A percentile compares a stretch with the other conserved stretches of the same genome.
Evolutionary conservation across 2,797 vertebrate species (phyloP).

Genomic region (Lepidocolaptes lacrymiger): DNA sequence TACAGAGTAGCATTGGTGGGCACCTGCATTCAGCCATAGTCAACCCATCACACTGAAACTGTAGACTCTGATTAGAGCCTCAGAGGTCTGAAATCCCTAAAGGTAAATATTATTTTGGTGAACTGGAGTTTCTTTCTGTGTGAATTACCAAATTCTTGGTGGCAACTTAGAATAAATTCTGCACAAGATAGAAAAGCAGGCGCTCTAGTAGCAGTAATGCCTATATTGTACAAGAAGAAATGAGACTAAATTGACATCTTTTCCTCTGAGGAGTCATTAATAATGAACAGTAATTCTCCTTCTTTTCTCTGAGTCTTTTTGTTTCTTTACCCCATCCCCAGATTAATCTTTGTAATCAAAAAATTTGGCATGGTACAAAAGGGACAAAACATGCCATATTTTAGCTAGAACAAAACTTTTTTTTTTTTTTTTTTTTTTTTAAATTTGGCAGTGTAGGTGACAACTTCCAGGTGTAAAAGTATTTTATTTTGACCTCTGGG

Average conservation of each 20-base stretch:
- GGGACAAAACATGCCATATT: not conserved
- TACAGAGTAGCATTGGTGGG: accelerated
- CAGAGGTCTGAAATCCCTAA: not conserved
- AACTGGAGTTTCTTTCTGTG: not conserved
- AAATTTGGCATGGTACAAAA: not conserved
- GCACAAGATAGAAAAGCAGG: not conserved
- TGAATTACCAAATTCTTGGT: not conserved
- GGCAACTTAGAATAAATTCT: not conserved
- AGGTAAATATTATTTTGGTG: not conserved
- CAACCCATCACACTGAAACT: not conserved
- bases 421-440: too few relatives aligned
- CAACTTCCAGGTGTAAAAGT: not conserved
- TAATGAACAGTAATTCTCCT: not conserved
- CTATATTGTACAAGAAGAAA: not conserved
- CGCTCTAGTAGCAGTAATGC: not conserved
- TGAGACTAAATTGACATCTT: not conserved
- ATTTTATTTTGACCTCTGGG: not conserved
- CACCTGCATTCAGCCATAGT: accelerated
- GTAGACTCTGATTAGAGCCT: not conserved
- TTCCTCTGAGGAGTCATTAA: not conserved
- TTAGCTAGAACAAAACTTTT: too few relatives aligned
- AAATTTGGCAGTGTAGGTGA: not conserved
- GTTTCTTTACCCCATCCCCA: not conserved
- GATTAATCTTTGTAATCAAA: not conserved
- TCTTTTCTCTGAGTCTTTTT: not conserved